Evolutionary conservation across 1,140 invertebrate genomes (phyloP), one percentile per base, ranked within the genome.

Genomic region (Aphidius gifuensis): DNA sequence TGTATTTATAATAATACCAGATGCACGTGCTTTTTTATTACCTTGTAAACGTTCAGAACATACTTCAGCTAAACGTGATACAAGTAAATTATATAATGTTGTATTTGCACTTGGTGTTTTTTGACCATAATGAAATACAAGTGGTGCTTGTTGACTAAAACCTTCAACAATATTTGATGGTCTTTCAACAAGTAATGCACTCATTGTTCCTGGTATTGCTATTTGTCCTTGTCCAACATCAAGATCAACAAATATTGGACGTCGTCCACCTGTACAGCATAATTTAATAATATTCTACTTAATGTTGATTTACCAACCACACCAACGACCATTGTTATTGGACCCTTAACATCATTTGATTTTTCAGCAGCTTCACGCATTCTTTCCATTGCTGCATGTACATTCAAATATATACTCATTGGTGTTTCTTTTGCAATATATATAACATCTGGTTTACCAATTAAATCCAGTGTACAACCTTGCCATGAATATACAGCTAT

Each of bases 1-100:
- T 1, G 97, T 99, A 75, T 99, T 99, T 56, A 99, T 96, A 44
- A 99, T 89, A 2, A 94, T 91, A n/a, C 97, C 97, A 40, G 95
- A 97, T 48, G 85, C 84, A 74, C 90, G 90, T 0, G 90, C 91
- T 83, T 92, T 93, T 72, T 90, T 91, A 75, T 94, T 96, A 49
- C 87, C 87, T 73, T 93, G 89, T 76, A 95, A 86, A 72, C 93
- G 85, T 66, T 95, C 88, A 38, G 90, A 86, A 53, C 97, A 90
- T 9, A 92, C 89, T 70, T 92, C 89, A 0, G 96, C 94, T 66
- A 99, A 81, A 66, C 91, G 85, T 5, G 89, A 88, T 0, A 96
- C 88, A 9, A 98, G 82, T 5, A 90, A 83, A 74, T 96, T 93
- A 74, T 96, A 99, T 0, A 98, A 82, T 9, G 90, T 86, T 4